Conservation (phyloP, 2,888 invertebrate genomes). For the Lymantria monacha region DNA sequence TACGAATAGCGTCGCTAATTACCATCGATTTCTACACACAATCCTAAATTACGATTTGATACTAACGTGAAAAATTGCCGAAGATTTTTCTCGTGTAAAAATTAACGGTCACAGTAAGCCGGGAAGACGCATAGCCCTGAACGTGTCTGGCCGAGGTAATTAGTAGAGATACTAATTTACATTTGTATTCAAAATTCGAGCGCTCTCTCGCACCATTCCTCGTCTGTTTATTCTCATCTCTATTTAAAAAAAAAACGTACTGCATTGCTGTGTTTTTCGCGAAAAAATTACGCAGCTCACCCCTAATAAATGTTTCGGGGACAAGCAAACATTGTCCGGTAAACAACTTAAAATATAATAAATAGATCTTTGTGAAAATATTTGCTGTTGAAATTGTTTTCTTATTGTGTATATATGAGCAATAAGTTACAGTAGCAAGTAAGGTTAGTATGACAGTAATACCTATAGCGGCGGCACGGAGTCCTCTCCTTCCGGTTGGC, state of each 20-base stretch:
- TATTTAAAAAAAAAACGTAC: conserved; percentile 70
- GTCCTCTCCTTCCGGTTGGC: too few species aligned
- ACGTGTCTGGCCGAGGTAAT: conserved; percentile 79
- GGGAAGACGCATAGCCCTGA: conserved; percentile 77
- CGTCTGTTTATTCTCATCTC: conserved; percentile 81
- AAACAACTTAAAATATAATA: conserved; percentile 61
- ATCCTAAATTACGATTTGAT: conserved; percentile 36
- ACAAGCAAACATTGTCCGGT: conserved; percentile 60
- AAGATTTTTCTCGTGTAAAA: conserved; percentile 70
- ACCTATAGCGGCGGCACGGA: too few species aligned
- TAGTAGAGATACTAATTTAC: conserved; percentile 83
- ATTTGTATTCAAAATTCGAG: conserved; percentile 84
- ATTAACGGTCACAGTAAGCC: conserved; percentile 72
- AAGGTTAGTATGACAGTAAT: too few species aligned
- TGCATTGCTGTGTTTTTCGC: conserved; percentile 80
- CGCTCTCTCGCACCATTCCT: conserved; percentile 75
- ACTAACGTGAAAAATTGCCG: conserved; percentile 59
- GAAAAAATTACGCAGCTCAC: conserved; percentile 73
- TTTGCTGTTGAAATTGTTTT: conserved; percentile 21
- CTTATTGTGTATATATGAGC: conserved; percentile 9
- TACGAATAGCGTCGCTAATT: conserved; percentile 27
- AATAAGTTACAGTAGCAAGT: too few species aligned
- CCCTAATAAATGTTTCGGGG: conserved; percentile 71
- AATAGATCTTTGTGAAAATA: conserved; percentile 42
- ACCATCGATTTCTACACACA: conserved; percentile 37